A percentile compares a stretch with the other conserved stretches of the same genome.
These are phyloP conservation scores for Cosmorhoe ocellata DNA, from an alignment of 2,888 invertebrate species.

Conservation along the genomic window DNA sequence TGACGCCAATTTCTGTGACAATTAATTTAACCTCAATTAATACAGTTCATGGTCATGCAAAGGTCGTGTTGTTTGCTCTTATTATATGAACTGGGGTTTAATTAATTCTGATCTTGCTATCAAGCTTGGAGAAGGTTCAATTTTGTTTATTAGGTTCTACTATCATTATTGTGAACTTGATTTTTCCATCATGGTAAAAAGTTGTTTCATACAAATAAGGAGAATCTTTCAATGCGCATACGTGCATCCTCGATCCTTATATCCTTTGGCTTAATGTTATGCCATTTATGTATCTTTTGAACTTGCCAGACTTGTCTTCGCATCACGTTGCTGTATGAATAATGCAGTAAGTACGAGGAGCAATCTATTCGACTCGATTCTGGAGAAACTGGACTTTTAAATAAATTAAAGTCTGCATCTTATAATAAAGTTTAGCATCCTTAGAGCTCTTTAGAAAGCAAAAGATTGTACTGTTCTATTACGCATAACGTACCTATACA, in stretches of 20 bases:
- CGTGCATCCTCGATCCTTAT: constrained; percentile 10
- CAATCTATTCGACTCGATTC: constrained; percentile 43
- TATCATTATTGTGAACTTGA: background rate
- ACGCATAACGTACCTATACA: constrained; percentile 15
- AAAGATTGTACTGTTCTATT: constrained; percentile 4
- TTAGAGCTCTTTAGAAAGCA: background rate
- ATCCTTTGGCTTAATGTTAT: constrained; percentile 12
- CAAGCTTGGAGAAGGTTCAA: background rate
- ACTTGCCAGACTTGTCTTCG: constrained; percentile 42
- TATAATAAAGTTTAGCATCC: background rate
- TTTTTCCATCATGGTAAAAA: constrained; percentile 3
- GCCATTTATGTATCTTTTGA: constrained; percentile 32
- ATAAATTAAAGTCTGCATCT: constrained; percentile 15
- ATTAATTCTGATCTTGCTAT: background rate
- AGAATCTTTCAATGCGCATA: constrained; percentile 1
- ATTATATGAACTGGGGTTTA: background rate
- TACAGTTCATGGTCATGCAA: constrained; percentile 29
- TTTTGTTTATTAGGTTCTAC: background rate
- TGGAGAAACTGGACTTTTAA: constrained; percentile 36
- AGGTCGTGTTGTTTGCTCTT: constrained; percentile 25
- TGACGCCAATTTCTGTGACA: constrained; percentile 59
- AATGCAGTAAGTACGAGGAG: constrained; percentile 42
- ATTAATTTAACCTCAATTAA: constrained; percentile 77
- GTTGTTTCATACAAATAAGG: constrained; percentile 1
- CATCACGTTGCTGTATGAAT: constrained; percentile 41